Evolutionary conservation across 2,113 vertebrate genomes (phyloP).

Genomic region (Aplodontia rufa): DNA sequence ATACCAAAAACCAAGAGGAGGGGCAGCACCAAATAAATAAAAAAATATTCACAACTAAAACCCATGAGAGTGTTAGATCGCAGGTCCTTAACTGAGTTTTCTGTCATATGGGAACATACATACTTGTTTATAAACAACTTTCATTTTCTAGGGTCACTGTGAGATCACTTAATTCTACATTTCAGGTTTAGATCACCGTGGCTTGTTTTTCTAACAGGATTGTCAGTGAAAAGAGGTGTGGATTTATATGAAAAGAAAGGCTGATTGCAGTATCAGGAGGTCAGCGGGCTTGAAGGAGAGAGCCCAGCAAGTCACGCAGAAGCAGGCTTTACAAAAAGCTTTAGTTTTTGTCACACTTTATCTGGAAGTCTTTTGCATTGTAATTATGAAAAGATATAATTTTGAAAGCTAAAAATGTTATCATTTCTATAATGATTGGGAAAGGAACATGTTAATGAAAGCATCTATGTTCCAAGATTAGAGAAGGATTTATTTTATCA

Average conservation of each 20-base stretch:
- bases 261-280: background rate
- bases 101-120: background rate
- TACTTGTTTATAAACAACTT: background rate
- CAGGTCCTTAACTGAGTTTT: background rate
- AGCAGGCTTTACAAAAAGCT: background rate
- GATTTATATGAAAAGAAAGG: constrained; percentile 46
- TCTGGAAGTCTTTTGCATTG: background rate
- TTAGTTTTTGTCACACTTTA: background rate
- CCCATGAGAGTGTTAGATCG: background rate
- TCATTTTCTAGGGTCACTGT: background rate
- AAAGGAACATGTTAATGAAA: background rate
- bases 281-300: background rate
- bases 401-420: background rate
- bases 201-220: background rate
- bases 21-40: background rate
- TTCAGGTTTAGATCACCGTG: background rate
- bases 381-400: background rate
- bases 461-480: background rate
- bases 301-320: background rate
- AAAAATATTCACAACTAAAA: background rate
- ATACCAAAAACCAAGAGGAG: background rate
- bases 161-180: background rate
- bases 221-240: background rate
- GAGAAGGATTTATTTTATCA: background rate
- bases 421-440: background rate